Evolutionary conservation across 2,888 invertebrate genomes (phyloP).

Genomic region (Leptinotarsa juncta): DNA sequence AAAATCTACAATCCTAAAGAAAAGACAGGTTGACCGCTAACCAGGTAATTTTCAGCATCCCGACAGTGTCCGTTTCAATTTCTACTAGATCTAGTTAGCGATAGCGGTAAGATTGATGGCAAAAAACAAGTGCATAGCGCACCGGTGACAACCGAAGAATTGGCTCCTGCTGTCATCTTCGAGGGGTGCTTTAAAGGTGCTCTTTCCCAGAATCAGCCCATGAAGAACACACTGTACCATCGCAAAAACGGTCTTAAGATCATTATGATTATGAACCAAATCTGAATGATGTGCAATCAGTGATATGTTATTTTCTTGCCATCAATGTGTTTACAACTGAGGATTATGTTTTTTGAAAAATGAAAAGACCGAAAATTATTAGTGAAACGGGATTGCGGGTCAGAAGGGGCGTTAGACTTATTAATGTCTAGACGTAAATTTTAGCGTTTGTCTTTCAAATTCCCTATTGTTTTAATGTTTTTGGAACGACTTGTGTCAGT

Average conservation of each 20-base stretch:
- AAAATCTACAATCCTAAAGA: neutral
- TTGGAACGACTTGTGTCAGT: conserved; percentile 36
- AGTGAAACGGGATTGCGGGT: conserved; percentile 33
- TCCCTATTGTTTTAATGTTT: conserved; percentile 41
- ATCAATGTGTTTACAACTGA: conserved; percentile 11
- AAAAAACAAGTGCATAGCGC: conserved; percentile 49
- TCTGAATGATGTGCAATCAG: conserved; percentile 3
- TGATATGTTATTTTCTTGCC: conserved; percentile 3
- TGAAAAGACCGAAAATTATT: conserved; percentile 31
- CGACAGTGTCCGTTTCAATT: conserved; percentile 36
- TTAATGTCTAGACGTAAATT: conserved; percentile 46
- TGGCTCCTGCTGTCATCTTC: conserved; percentile 49
- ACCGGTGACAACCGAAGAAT: conserved; percentile 55
- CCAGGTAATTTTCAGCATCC: conserved; percentile 36
- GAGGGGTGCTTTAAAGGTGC: conserved; percentile 37
- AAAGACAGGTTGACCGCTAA: conserved; percentile 27
- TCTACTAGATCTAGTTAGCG: conserved; percentile 51
- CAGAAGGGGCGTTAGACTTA: conserved; percentile 44
- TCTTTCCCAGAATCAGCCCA: conserved; percentile 18
- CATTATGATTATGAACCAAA: conserved; percentile 1
- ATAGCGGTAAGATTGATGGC: conserved; percentile 54
- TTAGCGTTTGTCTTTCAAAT: conserved; percentile 42
- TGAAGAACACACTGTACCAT: neutral
- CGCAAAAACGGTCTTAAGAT: conserved; percentile 10
- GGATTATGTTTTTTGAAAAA: conserved; percentile 28